A percentile compares a stretch with the other conserved stretches of the same genome.
These are phyloP conservation scores for Aphelenchoides bicaudatus DNA, from an alignment of 2,888 invertebrate species.

Conservation along the genomic window DNA sequence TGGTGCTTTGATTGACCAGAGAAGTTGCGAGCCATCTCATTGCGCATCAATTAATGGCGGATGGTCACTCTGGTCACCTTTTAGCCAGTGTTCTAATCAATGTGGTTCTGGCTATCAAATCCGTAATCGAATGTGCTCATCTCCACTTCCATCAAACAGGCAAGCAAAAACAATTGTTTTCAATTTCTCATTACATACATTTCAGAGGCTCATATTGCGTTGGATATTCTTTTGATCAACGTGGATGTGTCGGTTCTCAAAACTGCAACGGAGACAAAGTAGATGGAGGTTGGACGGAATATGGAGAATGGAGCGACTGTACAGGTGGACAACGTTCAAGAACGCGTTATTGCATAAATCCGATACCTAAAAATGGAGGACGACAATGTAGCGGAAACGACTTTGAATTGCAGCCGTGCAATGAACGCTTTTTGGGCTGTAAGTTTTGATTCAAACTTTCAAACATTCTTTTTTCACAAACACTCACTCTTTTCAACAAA, in stretches of 20 bases:
- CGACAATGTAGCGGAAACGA: conserved; percentile 54
- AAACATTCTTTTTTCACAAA: conserved; percentile 1
- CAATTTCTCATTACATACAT: too few relatives aligned
- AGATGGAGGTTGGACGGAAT: conserved; percentile 57
- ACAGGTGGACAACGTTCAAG: conserved; percentile 48
- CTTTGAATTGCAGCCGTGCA: conserved; percentile 56
- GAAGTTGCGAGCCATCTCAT: conserved; percentile 26
- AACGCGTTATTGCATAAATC: conserved; percentile 53
- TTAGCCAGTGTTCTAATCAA: conserved; percentile 54
- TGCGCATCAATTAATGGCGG: conserved; percentile 34
- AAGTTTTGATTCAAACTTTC: background rate
- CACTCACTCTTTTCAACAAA: background rate
- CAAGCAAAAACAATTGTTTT: too few relatives aligned
- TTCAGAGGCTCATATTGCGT: conserved; percentile 59
- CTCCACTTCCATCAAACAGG: conserved; percentile 57
- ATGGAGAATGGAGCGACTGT: conserved; percentile 53
- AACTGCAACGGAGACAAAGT: conserved; percentile 34
- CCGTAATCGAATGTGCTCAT: conserved; percentile 59
- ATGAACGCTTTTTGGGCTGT: conserved; percentile 29
- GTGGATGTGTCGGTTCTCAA: conserved; percentile 38
- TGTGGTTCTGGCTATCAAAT: conserved; percentile 55
- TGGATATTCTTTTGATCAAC: conserved; percentile 59
- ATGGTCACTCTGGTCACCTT: conserved; percentile 56
- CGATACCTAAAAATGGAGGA: conserved; percentile 54
- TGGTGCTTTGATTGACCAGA: conserved; percentile 45